Evolutionary conservation across 2,888 invertebrate genomes (phyloP).

Genomic region (Notodonta dromedarius): DNA sequence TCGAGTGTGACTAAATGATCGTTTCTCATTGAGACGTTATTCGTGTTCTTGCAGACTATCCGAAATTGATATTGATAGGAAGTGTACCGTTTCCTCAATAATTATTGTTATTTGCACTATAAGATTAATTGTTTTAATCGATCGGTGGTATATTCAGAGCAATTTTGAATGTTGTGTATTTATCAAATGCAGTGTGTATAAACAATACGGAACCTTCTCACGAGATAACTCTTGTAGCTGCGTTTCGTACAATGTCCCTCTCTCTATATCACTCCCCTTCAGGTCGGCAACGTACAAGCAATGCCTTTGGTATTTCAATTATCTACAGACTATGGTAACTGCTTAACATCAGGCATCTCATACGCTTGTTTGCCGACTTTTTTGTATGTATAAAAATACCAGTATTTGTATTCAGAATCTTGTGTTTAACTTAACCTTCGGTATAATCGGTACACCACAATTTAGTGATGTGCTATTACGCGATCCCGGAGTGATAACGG

Average conservation of each 20-base stretch:
- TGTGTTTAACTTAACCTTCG: not conserved
- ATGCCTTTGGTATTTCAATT: no score
- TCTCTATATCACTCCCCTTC: no score
- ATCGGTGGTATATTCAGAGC: not conserved
- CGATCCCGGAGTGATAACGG: conserved; percentile 61
- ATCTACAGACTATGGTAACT: no score
- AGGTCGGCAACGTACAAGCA: no score
- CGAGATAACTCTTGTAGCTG: no score
- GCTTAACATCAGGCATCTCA: no score
- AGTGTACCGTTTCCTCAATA: conserved; percentile 41
- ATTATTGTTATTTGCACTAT: conserved; percentile 32
- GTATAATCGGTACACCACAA: conserved; percentile 18
- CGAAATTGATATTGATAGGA: conserved; percentile 43
- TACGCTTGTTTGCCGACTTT: no score
- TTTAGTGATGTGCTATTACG: conserved; percentile 40
- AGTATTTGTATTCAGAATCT: no score
- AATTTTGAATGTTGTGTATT: not conserved
- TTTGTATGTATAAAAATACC: no score
- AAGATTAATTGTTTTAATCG: conserved; percentile 21
- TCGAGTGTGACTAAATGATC: conserved; percentile 57
- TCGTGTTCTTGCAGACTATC: conserved; percentile 46
- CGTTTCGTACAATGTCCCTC: no score
- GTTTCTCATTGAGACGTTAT: conserved; percentile 44
- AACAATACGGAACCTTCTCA: no score
- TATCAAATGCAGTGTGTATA: no score